Evolutionary conservation across 1,140 invertebrate species (phyloP).

Genomic region (Lordiphosa mommai): DNA sequence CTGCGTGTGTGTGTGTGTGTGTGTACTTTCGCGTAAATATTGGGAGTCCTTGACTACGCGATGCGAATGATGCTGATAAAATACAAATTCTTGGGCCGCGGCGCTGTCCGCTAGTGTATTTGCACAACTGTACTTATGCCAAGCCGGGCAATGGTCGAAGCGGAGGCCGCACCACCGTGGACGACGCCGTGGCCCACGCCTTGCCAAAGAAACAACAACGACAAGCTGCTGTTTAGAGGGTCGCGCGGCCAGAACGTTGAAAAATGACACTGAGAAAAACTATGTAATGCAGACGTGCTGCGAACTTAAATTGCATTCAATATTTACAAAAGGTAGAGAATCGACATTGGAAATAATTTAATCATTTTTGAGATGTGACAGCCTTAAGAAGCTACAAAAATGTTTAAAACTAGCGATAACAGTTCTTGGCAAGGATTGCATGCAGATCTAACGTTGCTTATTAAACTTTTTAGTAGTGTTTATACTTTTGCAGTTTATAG

Average conservation of each 20-base stretch:
- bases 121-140: conserved; percentile 73
- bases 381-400: no score
- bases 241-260: conserved; percentile 38
- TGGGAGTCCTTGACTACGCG: conserved; percentile 77
- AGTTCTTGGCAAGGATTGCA: no score
- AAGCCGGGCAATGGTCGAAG: conserved; percentile 59
- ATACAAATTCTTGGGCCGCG: conserved; percentile 77
- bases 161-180: conserved; percentile 52
- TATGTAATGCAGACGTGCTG: background rate
- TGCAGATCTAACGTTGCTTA: no score
- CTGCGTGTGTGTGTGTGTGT: conserved; percentile 5
- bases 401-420: no score
- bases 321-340: no score
- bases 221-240: conserved; percentile 55
- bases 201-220: conserved; percentile 55
- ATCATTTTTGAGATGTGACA: no score
- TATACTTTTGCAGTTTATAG: no score
- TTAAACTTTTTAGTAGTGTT: no score
- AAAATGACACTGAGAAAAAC: conserved; percentile 31
- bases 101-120: conserved; percentile 74
- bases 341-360: no score
- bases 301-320: no score
- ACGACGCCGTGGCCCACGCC: conserved; percentile 54
- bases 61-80: conserved; percentile 77
- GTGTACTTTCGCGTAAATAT: conserved; percentile 75